Evolutionary conservation across 2,888 invertebrate genomes (phyloP).

Genomic region (Clistopyga incitator): DNA sequence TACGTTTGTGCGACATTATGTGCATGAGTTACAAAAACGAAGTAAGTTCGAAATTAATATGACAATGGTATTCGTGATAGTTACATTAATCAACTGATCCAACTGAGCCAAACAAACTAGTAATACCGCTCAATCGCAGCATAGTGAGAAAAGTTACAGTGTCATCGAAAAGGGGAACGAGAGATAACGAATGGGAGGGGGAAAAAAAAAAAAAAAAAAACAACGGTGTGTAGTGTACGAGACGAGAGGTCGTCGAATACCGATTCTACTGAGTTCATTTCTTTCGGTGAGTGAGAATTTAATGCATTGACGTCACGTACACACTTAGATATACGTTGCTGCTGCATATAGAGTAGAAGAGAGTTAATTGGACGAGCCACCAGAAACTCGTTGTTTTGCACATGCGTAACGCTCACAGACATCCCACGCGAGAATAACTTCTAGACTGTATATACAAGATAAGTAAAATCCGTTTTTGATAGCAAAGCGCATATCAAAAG

Average conservation of each 20-base stretch:
- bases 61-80: no score
- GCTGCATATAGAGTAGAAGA: conserved; percentile 19
- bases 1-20: no score
- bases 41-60: no score
- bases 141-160: not conserved
- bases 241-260: not conserved
- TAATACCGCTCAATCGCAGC: not conserved
- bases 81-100: no score
- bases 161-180: not conserved
- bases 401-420: conserved; percentile 20
- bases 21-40: no score
- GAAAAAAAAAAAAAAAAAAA: not conserved
- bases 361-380: conserved; percentile 22
- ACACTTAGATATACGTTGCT: conserved; percentile 23
- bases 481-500: not conserved
- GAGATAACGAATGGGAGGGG: not conserved
- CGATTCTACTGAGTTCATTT: not conserved
- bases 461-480: conserved; percentile 8
- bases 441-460: not conserved
- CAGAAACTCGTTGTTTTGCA: conserved; percentile 29
- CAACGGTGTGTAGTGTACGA: not conserved
- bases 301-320: conserved; percentile 31
- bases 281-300: not conserved
- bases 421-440: conserved; percentile 21
- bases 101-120: not conserved